Conservation (phyloP, 2,113 vertebrate species). For the Motacilla alba region DNA sequence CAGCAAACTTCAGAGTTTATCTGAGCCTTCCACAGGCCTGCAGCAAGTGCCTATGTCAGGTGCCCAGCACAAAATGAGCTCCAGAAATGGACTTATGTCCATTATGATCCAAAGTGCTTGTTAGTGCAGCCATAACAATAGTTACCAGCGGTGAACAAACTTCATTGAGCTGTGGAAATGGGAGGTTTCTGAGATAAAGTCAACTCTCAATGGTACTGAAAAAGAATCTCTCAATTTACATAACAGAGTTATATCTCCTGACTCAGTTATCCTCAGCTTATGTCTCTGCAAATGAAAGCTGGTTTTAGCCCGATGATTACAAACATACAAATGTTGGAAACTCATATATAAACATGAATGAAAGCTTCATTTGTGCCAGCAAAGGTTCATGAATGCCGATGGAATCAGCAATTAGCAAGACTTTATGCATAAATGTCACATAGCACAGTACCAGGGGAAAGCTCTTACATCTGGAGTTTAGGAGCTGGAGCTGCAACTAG, state of each 20-base stretch:
- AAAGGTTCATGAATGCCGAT: slow-evolving; percentile 6
- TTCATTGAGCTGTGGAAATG: neutral
- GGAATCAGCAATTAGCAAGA: slow-evolving; percentile 48
- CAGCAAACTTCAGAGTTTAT: neutral
- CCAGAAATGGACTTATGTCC: neutral
- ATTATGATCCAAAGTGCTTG: neutral
- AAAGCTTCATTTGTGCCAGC: slow-evolving; percentile 18
- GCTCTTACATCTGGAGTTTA: neutral
- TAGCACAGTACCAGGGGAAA: neutral
- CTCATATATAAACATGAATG: slow-evolving; percentile 65
- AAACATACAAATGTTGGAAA: slow-evolving; percentile 53
- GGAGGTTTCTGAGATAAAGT: neutral
- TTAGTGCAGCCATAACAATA: neutral
- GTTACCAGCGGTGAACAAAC: neutral
- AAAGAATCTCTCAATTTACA: neutral
- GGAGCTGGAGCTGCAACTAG: neutral
- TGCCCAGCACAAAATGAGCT: neutral
- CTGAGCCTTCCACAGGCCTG: neutral
- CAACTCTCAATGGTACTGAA: neutral
- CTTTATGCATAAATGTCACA: slow-evolving; percentile 24
- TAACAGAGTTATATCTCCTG: neutral
- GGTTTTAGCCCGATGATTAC: neutral
- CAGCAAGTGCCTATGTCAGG: neutral
- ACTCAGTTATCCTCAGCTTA: neutral
- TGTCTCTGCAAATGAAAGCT: slow-evolving; percentile 8